phyloP scores from a whole-genome alignment of 2,888 invertebrate genomes.

The Anoncus sp. region DNA sequence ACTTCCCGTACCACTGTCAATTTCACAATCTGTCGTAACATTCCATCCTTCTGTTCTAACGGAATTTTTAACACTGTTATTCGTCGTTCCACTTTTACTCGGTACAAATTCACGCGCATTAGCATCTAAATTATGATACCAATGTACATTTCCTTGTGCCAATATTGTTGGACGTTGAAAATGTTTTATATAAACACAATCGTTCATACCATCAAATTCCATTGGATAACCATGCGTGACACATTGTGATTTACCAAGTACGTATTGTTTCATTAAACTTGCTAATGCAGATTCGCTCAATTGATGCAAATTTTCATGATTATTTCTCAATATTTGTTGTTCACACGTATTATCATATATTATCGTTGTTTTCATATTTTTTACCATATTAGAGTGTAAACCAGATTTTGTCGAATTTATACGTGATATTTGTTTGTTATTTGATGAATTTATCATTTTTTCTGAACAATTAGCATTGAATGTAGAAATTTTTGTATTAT shows the following conservation, averaged over 20 bases:
- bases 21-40: conserved; percentile 69
- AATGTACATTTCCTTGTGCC: conserved; percentile 46
- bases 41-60: conserved; percentile 68
- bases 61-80: too few relatives aligned
- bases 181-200: conserved; percentile 86
- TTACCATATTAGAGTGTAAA: too few relatives aligned
- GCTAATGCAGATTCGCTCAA: conserved; percentile 85
- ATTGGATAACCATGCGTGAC: conserved; percentile 90
- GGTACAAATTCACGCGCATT: conserved; percentile 89
- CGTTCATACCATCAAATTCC: conserved; percentile 86
- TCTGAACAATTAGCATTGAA: background rate
- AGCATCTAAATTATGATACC: conserved; percentile 84
- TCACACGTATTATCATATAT: too few relatives aligned
- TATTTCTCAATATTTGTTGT: too few relatives aligned
- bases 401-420: background rate
- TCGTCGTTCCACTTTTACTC: conserved; percentile 56
- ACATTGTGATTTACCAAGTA: conserved; percentile 85
- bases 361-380: too few relatives aligned
- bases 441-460: conserved; percentile 62
- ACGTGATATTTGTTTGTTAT: conserved; percentile 46
- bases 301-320: conserved; percentile 67
- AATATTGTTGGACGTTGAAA: conserved; percentile 26
- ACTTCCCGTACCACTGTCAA: conserved; percentile 76
- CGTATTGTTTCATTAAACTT: conserved; percentile 86
- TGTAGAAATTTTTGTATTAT: background rate